Evolutionary conservation across 2,888 invertebrate species (phyloP), one percentile per base, ranked within the genome.

Genomic region (Steinernema scapterisci): DNA sequence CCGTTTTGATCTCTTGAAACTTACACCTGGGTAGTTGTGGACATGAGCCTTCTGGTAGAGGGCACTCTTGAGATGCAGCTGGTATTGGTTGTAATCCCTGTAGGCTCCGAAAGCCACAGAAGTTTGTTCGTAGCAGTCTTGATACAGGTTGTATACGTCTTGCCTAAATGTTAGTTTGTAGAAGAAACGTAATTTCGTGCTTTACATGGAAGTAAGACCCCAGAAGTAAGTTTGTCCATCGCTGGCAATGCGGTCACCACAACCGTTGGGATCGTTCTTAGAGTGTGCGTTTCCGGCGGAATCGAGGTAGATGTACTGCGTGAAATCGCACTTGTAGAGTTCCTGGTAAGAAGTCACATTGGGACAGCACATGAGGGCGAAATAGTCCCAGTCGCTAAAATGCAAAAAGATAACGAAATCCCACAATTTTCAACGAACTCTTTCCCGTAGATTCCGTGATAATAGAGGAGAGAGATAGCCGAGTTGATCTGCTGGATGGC

Each of bases 261-360:
- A 82, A 25, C 73, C 71, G 19, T 73, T 73, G 23, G 11, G 56
- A 19, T 76, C 73, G 38, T 80, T 80, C 21, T 71, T 80, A 48
- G 82, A 79, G 38, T 63, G 72, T 0, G 77, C 81, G 19, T 73
- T 76, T 56, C 82, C 82, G 31, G 73, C 16, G 25, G 70, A 63
- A 70, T 73, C 73, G 2, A 76, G 31, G 23, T 63, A 71, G 70
- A 81, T 79, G 78, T 79, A 79, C 44, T 78, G 75, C 1, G 82
- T 75, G 72, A 81, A 82, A 72, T 82, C 80, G 78, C 82, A 82
- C 73, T 54, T 75, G 70, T 82, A 80, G 56, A 82, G 51, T 19
- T 78, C 78, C 25, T 78, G n/a, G 70, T 75, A 75, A 46, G 56
- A 45, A 38, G 73, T 27, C 21, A 38, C 75, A 38, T 71, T 76